Conservation (phyloP, 2,113 vertebrate species). For the Epinephelus cyanopodus region DNA sequence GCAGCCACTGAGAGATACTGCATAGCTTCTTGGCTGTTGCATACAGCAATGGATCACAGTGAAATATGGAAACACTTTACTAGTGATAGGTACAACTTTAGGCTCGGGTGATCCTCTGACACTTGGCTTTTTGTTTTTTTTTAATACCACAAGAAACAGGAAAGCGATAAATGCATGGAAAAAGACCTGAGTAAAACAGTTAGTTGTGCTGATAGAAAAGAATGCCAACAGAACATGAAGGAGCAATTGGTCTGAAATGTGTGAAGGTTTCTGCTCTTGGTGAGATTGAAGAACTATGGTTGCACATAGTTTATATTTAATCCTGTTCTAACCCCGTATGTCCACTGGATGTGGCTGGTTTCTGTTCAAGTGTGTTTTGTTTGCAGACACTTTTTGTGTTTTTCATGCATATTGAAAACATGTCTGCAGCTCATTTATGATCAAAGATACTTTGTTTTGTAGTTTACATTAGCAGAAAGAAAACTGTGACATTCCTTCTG, state of each 20-base stretch:
- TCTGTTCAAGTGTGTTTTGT: background rate
- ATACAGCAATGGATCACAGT: conserved; percentile 69
- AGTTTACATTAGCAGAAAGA: background rate
- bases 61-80: conserved; percentile 51
- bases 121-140: background rate
- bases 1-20: conserved; percentile 54
- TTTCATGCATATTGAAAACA: background rate
- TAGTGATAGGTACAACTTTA: conserved; percentile 42
- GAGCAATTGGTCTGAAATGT: background rate
- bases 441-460: background rate
- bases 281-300: conserved; percentile 1
- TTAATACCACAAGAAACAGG: conserved; percentile 7
- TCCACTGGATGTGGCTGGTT: background rate
- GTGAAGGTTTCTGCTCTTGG: background rate
- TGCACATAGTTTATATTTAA: background rate
- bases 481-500: background rate
- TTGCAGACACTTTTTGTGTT: background rate
- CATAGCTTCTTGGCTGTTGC: conserved; percentile 64
- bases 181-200: conserved; percentile 62
- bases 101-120: conserved; percentile 14
- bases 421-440: background rate
- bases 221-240: conserved; percentile 2
- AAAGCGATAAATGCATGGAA: conserved; percentile 12
- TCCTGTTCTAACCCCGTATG: background rate
- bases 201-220: background rate